Evolutionary conservation across 1,140 invertebrate genomes (phyloP).

Genomic region (Drosophila varians): DNA sequence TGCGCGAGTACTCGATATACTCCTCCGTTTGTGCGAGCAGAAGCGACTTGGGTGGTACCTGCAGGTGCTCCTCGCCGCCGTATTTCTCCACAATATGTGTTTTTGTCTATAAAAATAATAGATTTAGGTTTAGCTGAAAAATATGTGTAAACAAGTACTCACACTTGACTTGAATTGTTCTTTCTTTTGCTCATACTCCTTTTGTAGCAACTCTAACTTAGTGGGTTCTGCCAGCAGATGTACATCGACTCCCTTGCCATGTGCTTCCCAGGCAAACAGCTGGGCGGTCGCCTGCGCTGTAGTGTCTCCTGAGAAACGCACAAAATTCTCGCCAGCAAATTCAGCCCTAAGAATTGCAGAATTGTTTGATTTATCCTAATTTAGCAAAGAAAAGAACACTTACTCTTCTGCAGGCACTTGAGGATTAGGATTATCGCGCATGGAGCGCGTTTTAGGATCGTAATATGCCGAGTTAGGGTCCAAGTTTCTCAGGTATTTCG

Average conservation of each 20-base stretch:
- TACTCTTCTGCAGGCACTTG: slow-evolving; percentile 87
- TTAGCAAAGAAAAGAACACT: slow-evolving; percentile 1
- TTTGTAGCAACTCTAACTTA: slow-evolving; percentile 95
- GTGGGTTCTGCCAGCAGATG: slow-evolving; percentile 99
- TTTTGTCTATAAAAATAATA: slow-evolving; percentile 61
- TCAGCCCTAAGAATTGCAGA: slow-evolving; percentile 86
- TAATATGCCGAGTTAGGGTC: slow-evolving; percentile 99
- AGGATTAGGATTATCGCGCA: slow-evolving; percentile 98
- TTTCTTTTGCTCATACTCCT: slow-evolving; percentile 95
- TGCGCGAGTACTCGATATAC: slow-evolving; percentile 97
- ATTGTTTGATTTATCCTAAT: neutral
- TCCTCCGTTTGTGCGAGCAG: slow-evolving; percentile 97
- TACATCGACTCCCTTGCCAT: slow-evolving; percentile 96
- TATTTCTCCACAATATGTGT: slow-evolving; percentile 80
- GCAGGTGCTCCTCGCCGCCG: slow-evolving; percentile 94
- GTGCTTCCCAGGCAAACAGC: slow-evolving; percentile 99
- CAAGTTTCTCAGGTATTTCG: slow-evolving; percentile 98
- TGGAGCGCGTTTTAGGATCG: slow-evolving; percentile 99
- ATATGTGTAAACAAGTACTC: slow-evolving; percentile 1
- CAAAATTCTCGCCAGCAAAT: slow-evolving; percentile 98
- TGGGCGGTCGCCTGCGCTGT: slow-evolving; percentile 94
- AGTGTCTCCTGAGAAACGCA: slow-evolving; percentile 96
- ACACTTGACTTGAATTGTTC: slow-evolving; percentile 90
- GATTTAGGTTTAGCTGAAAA: neutral
- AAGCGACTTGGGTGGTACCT: slow-evolving; percentile 93